phyloP scores from a whole-genome alignment of 2,888 invertebrate genomes.

The Hartigia nigra region DNA sequence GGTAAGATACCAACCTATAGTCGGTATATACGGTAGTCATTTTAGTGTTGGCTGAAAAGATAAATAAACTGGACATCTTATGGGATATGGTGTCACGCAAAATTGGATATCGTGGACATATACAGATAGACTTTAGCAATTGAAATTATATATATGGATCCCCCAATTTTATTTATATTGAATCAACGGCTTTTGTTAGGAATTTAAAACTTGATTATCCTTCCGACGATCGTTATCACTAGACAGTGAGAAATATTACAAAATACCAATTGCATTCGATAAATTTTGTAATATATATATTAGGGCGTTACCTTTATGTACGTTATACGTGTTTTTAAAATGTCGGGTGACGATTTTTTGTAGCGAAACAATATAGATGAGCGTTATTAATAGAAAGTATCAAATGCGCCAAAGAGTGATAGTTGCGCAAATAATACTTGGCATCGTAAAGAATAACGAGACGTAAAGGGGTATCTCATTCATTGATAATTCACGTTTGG shows the following conservation, averaged over 20 bases:
- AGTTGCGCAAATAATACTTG: background rate
- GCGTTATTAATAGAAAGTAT: background rate
- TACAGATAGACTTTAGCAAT: too few relatives aligned
- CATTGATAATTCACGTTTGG: background rate
- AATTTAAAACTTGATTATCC: background rate
- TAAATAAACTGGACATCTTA: too few relatives aligned
- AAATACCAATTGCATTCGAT: background rate
- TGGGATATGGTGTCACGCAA: too few relatives aligned
- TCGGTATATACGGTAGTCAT: background rate
- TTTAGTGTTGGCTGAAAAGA: too few relatives aligned
- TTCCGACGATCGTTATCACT: background rate
- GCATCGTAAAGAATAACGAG: background rate
- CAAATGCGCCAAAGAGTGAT: background rate
- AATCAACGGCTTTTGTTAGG: too few relatives aligned
- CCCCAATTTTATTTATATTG: too few relatives aligned
- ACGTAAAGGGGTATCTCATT: background rate
- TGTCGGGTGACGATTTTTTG: conserved; percentile 5
- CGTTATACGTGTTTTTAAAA: background rate
- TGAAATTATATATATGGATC: too few relatives aligned
- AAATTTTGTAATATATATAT: too few relatives aligned
- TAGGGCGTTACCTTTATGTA: background rate
- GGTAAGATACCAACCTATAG: background rate
- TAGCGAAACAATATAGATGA: background rate
- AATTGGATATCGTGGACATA: too few relatives aligned
- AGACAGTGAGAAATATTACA: too few relatives aligned